A percentile compares a stretch with the other conserved stretches of the same genome.
Conservation (phyloP, 2,797 vertebrate genomes). For the Chloroceryle inda region DNA sequence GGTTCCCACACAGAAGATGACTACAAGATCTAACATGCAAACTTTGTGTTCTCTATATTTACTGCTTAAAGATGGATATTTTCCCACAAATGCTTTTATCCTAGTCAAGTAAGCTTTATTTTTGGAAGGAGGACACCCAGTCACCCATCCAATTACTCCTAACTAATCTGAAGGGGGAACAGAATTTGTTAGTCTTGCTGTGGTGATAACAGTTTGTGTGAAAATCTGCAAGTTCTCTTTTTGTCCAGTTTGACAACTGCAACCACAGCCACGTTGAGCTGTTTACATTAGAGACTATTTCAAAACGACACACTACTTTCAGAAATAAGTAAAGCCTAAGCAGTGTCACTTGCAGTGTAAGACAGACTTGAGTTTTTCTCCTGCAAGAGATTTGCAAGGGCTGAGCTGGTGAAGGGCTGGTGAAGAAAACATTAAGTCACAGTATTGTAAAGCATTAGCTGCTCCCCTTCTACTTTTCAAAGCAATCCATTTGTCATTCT, state of each 20-base stretch:
- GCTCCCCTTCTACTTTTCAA: neutral
- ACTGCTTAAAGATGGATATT: neutral
- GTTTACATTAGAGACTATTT: neutral
- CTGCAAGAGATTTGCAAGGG: neutral
- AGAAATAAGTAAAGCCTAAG: neutral
- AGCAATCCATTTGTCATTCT: neutral
- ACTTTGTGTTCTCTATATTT: neutral
- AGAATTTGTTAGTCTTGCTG: neutral
- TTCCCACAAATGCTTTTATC: neutral
- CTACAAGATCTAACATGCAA: neutral
- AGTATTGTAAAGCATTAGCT: neutral
- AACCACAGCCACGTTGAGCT: accelerated
- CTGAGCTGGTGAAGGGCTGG: neutral
- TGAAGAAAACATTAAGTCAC: neutral
- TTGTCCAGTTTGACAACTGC: neutral
- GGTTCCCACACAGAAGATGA: neutral
- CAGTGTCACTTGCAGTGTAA: neutral
- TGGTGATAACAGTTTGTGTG: neutral
- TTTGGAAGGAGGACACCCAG: neutral
- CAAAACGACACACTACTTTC: neutral
- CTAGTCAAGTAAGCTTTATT: neutral
- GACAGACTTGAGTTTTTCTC: neutral
- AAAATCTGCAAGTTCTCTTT: neutral
- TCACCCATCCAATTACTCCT: neutral
- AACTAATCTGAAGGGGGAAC: neutral